A percentile compares a stretch with the other conserved stretches of the same genome.
phyloP scores from a whole-genome alignment of 2,797 vertebrate species.

The Morus bassanus region DNA sequence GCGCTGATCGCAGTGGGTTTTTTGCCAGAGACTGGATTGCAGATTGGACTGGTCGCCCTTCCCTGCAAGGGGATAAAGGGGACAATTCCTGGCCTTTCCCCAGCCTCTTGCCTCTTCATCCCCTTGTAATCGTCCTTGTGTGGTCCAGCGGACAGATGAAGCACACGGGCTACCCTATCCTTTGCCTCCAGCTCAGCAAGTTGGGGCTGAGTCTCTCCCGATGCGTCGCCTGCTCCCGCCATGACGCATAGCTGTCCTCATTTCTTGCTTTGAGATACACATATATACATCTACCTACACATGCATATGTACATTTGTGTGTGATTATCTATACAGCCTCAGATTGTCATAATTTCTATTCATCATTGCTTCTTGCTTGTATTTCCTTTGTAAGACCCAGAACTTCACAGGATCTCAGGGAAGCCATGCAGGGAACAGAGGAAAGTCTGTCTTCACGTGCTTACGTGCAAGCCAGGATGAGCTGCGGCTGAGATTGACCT shows the following conservation, averaged over 20 bases:
- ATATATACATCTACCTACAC: background rate
- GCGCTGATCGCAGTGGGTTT: background rate
- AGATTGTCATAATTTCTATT: background rate
- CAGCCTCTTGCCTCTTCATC: background rate
- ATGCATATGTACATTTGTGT: accelerated
- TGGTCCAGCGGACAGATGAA: background rate
- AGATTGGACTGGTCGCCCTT: background rate
- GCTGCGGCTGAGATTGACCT: background rate
- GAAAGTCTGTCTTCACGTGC: background rate
- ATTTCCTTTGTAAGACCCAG: background rate
- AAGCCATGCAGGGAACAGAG: background rate
- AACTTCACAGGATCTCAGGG: background rate
- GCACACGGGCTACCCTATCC: background rate
- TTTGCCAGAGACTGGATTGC: background rate
- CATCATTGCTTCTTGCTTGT: background rate
- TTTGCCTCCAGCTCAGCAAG: background rate
- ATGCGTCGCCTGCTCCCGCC: background rate
- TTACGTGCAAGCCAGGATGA: background rate
- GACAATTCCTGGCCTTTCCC: background rate
- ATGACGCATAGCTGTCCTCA: background rate
- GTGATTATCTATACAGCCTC: background rate
- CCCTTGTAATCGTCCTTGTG: background rate
- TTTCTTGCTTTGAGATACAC: background rate
- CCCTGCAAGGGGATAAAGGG: background rate
- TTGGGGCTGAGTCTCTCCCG: accelerated